Percentiles rank a stretch among this genome's conserved stretches.
These are phyloP conservation scores for Dendrolimus houi DNA, from an alignment of 2,888 invertebrate genomes.

Conservation along the genomic window DNA sequence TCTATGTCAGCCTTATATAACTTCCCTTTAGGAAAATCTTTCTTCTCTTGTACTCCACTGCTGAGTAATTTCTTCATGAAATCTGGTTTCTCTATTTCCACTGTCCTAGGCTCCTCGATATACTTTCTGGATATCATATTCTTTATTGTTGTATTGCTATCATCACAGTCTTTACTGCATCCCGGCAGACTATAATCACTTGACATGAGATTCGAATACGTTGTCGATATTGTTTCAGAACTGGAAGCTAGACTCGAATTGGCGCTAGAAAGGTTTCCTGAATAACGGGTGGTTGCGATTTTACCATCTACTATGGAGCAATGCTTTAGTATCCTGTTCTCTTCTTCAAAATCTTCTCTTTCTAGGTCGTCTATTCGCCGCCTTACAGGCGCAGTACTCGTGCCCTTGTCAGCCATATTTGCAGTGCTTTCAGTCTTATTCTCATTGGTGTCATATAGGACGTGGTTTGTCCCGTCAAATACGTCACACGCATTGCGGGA, in stretches of 20 bases:
- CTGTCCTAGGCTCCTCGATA: slow-evolving; percentile 12
- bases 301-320: slow-evolving; percentile 59
- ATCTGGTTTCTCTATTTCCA: slow-evolving; percentile 46
- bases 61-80: slow-evolving; percentile 62
- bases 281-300: slow-evolving; percentile 38
- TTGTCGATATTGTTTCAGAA: slow-evolving; percentile 57
- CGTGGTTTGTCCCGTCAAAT: slow-evolving; percentile 38
- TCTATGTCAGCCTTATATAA: slow-evolving; percentile 54
- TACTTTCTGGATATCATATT: slow-evolving; percentile 50
- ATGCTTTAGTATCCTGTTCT: slow-evolving; percentile 59
- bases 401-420: slow-evolving; percentile 29
- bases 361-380: slow-evolving; percentile 62
- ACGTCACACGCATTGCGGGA: slow-evolving; percentile 49
- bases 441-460: slow-evolving; percentile 41
- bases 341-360: slow-evolving; percentile 64
- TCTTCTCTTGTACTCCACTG: slow-evolving; percentile 53
- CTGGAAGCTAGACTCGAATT: slow-evolving; percentile 59
- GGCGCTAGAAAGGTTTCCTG: slow-evolving; percentile 49
- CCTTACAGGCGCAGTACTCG: slow-evolving; percentile 28
- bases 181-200: slow-evolving; percentile 53
- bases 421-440: slow-evolving; percentile 52
- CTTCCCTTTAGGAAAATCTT: slow-evolving; percentile 61
- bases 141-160: slow-evolving; percentile 54
- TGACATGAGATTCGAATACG: slow-evolving; percentile 36
- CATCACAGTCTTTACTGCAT: slow-evolving; percentile 56